Evolutionary conservation across 2,888 invertebrate genomes (phyloP), one percentile per base, ranked within the genome.

Genomic region (Phasia obesa): DNA sequence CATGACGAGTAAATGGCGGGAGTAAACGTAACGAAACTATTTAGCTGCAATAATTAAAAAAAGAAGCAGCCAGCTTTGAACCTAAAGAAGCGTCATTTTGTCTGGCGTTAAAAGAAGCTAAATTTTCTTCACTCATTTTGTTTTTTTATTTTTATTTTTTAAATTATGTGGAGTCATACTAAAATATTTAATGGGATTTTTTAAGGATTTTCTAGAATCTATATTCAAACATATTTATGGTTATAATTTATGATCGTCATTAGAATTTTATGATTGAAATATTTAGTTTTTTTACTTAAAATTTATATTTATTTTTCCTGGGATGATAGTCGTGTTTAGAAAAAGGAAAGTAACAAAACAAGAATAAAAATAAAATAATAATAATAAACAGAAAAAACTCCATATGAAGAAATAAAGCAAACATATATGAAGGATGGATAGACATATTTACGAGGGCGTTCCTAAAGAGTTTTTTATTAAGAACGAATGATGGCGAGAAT

Each of bases 171-270:
- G 19, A 57, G 69, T 70, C 35, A 42, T 53, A n/a, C 27, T 38
- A n/a, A 31, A 27, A 1, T 19, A 13, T 44, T 19, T 69, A n/a
- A 21, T 17, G 1, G 15, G 19, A 44, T 35, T 53, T 31, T 23
- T 2, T 62, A 17, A 13, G 0, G 23, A 51, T 6, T 25, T 38
- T 51, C 47, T 19, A 38, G 35, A 55, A 49, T 51, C 31, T 71
- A 47, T 67, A 71, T 67, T 62, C 25, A 38, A 64, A 69, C 60
- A 82, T 74, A 71, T 79, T 71, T 80, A 53, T 67, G 47, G n/a
- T 42, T 64, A 86, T 89, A 87, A 90, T 90, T 89, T 89, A 89
- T 88, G 88, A 88, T 86, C 86, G 86, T 87, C 88, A 89, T 90
- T 87, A 89, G 88, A 88, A 88, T 87, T 89, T 89, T 89, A 90